phyloP scores from a whole-genome alignment of 2,888 invertebrate species.

The Macrosiphum euphorbiae region DNA sequence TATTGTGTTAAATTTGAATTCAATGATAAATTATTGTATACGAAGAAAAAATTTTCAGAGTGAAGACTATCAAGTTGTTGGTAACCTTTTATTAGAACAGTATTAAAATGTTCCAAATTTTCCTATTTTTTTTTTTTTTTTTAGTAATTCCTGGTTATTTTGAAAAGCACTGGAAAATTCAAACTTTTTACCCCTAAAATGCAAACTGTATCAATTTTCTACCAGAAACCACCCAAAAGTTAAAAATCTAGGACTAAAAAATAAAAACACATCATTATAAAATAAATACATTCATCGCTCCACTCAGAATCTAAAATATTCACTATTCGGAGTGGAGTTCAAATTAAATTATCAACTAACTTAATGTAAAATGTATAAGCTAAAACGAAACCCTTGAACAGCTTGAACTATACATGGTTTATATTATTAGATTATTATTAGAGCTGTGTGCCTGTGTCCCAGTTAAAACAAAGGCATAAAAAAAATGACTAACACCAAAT shows the following conservation, averaged over 20 bases:
- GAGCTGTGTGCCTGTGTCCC: background rate
- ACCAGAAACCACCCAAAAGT: background rate
- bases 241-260: background rate
- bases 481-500: background rate
- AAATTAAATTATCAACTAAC: constrained; percentile 51
- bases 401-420: background rate
- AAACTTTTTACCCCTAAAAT: no score
- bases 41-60: no score
- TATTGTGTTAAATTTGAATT: no score
- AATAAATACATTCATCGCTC: background rate
- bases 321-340: background rate
- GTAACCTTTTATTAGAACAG: no score
- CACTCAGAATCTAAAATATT: background rate
- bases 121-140: no score
- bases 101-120: no score
- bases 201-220: no score
- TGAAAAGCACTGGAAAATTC: no score
- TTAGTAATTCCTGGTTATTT: no score
- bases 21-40: no score
- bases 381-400: constrained; percentile 38
- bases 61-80: no score
- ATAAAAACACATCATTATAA: background rate
- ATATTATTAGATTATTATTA: constrained; percentile 38
- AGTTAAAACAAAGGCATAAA: background rate
- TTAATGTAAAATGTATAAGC: constrained; percentile 3